Evolutionary conservation across 92 coral and sea anemone species (phyloP), one percentile per base, ranked within the genome.

Genomic region (Actinostola sp.): DNA sequence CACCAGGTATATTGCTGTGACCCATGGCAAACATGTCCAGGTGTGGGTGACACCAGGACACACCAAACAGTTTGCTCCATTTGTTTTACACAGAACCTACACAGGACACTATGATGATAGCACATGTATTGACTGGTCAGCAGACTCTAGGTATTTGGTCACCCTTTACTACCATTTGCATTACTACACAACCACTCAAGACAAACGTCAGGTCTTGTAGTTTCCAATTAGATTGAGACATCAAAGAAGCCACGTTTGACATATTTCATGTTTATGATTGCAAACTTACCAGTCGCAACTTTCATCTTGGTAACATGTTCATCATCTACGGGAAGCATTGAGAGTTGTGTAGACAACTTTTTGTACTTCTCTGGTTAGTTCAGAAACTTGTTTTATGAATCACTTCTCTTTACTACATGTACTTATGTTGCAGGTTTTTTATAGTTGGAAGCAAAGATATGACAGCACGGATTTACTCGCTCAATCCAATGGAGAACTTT

Each of bases 11-110:
- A 73, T 95, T 27, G 99, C 97, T 19, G 97, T 85, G 12, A 95
- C 99, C 27, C 90, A 88, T 92, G 97, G 97, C 15, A 92, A 92
- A 66, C 89, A 95, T 29, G 78, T 95, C 41, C 94, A 92, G 73
- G 91, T 95, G 8, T 95, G 99, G 99, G 77, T 66, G 43, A 87
- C 99, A 24, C 99, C 99, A 17, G 97, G 94, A 16, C 86, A 89
- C 59, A 83, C 87, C 49, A 92, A 82, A 64, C 92, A 95, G 59
- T 95, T 95, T 81, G 93, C 97, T 13, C 99, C 99, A 17, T 95
- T 95, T 81, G 72, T 84, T 20, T 82, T 92, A 59, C 92, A 92
- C 66, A 79, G 90, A 50, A 95, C 89, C 7, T 95, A 88, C 64
- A 89, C 99, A 27, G 99, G 99, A 16, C 96, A 82, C 50, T 95